Percentiles rank a stretch among this genome's conserved stretches.
Evolutionary conservation across 2,113 vertebrate species (phyloP).

Genomic region (Himantopus leucocephalus): DNA sequence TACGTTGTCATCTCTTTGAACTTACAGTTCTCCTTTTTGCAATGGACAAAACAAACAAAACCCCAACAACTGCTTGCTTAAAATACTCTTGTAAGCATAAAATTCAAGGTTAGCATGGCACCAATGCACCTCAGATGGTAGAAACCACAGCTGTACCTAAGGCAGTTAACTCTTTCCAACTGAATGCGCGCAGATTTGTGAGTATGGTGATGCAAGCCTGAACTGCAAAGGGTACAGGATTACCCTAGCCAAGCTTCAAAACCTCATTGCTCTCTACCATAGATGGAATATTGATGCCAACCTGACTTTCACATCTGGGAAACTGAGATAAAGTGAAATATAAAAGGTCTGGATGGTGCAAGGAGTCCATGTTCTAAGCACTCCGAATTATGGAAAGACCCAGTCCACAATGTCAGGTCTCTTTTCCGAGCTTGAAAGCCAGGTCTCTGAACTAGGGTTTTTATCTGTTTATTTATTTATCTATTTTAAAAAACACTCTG

Average conservation of each 20-base stretch:
- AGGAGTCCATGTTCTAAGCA: not conserved
- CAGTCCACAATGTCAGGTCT: not conserved
- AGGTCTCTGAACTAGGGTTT: not conserved
- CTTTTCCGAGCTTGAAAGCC: not conserved
- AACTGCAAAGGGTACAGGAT: not conserved
- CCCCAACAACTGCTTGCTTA: fast-evolving
- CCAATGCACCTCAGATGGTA: too few species aligned
- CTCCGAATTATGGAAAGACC: not conserved
- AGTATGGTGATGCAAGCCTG: not conserved
- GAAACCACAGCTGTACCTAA: not conserved
- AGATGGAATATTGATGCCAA: not conserved
- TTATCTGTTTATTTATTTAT: not conserved
- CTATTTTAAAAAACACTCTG: not conserved
- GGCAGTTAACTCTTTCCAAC: not conserved
- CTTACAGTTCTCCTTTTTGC: not conserved
- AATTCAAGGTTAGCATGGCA: not conserved
- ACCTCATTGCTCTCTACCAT: not conserved
- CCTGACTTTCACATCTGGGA: not conserved
- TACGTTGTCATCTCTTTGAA: not conserved
- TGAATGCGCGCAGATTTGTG: not conserved
- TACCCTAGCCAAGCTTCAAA: not conserved
- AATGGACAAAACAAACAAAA: not conserved
- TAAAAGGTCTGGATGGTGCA: not conserved
- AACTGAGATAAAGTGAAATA: not conserved
- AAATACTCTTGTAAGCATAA: not conserved